Base-by-base conservation (phyloP, 2,888 invertebrate species). In the Idaea biselata region DNA sequence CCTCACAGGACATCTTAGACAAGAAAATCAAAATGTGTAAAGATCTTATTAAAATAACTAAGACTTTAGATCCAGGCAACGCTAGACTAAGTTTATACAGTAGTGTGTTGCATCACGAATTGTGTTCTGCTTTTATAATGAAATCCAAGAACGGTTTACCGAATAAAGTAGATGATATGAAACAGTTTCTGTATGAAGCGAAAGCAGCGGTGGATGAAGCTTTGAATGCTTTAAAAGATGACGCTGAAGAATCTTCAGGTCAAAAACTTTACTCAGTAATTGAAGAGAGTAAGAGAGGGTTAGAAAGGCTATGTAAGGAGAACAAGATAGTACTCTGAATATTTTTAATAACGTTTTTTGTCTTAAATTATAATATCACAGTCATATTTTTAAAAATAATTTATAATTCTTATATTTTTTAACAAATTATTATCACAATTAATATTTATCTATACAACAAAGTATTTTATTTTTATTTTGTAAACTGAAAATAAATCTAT, bases 61-160 rank as follows among this genome's bases (percentile, higher is more conserved):
- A 89, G 60, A 93, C 88, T 61, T 85, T 97, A 60, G 96, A 97
- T 85, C 96, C 96, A 0, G 93, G 95, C n/a, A 95, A 95, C 67
- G 94, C 95, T 14, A 93, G 96, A 71, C 86, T 97, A 7, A 94
- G 95, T 67, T 91, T 97, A 18, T 97, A 97, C 76, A 94, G 94
- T 0, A 95, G 95, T n/a, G 96, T 97, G 1, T 93, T 97, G 59
- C 93, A 96, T 18, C 95, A 96, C 68, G 97, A 97, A 83, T 87
- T 96, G 56, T 93, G 94, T 70, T 91, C 93, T 33, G 94, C 94
- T 0, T 83, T 94, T 58, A 76, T 94, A 63, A 88, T 94, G 66
- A 91, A 93, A 67, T 84, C 89, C 0, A 89, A 84, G 60, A 81
- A 84, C 67, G 81, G 81, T 11, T 70, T 69, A 14, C 53, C 70